A percentile compares a stretch with the other conserved stretches of the same genome.
These are phyloP conservation scores for Danionella dracula DNA, from an alignment of 2,797 vertebrate genomes.

Conservation along the genomic window DNA sequence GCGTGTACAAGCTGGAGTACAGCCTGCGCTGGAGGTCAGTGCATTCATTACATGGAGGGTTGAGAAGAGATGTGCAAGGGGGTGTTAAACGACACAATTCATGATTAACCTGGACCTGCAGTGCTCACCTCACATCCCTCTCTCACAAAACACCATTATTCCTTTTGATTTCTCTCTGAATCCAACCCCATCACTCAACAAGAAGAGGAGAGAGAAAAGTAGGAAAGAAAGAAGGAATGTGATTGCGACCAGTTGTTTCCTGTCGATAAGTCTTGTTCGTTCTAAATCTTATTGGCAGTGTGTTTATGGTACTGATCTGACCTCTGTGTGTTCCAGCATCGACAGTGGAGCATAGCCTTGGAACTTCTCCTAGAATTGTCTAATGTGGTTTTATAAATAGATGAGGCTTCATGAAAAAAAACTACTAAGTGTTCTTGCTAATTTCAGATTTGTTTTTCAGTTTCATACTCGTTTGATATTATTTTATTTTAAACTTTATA, in stretches of 20 bases:
- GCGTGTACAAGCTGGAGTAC: slow-evolving; percentile 53
- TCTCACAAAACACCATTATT: slow-evolving; percentile 46
- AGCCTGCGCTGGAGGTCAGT: slow-evolving; percentile 56
- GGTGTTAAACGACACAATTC: slow-evolving; percentile 17
- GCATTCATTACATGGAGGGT: slow-evolving; percentile 48
- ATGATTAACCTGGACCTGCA: slow-evolving; percentile 49
- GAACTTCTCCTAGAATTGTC: slow-evolving; percentile 56
- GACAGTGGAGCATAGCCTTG: slow-evolving; percentile 57
- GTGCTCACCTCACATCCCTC: slow-evolving; percentile 43
- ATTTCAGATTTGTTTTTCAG: no score
- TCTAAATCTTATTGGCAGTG: slow-evolving; percentile 54
- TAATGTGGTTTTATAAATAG: slow-evolving; percentile 65
- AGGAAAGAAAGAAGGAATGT: slow-evolving; percentile 33
- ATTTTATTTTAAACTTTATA: no score
- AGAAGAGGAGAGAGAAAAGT: slow-evolving; percentile 37
- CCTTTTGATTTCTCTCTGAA: slow-evolving; percentile 27
- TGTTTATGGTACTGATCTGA: slow-evolving; percentile 26
- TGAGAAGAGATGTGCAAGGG: slow-evolving; percentile 42
- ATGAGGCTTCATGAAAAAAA: no score
- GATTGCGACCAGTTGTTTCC: slow-evolving; percentile 48
- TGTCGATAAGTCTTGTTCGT: slow-evolving; percentile 53
- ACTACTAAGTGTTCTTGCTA: no score
- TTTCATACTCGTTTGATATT: no score
- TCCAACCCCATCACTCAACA: slow-evolving; percentile 27
- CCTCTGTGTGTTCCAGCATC: slow-evolving; percentile 54